A percentile compares a stretch with the other conserved stretches of the same genome.
phyloP scores from a whole-genome alignment of 2,113 vertebrate genomes.

The Chlorodrepanis virens region DNA sequence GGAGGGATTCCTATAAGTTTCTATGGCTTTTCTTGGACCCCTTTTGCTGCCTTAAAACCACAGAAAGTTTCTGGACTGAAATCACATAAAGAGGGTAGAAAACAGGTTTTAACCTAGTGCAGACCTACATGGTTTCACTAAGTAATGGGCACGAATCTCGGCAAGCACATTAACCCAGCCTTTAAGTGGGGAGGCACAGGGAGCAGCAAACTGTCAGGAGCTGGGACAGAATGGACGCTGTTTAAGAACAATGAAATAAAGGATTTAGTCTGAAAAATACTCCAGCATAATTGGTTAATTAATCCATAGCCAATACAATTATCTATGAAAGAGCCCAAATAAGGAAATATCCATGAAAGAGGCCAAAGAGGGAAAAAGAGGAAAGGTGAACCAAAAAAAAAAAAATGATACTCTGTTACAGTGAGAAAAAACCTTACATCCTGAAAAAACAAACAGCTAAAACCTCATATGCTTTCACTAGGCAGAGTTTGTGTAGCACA shows the following conservation, averaged over 20 bases:
- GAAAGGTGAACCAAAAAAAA: neutral
- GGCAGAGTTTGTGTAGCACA: neutral
- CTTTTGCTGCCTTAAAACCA: neutral
- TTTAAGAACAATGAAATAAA: neutral
- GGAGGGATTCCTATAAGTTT: neutral
- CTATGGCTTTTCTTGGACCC: neutral
- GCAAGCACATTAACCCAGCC: neutral
- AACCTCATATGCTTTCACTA: neutral
- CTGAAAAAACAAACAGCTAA: neutral
- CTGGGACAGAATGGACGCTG: neutral
- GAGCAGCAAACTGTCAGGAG: neutral
- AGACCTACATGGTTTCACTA: neutral
- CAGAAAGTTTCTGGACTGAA: neutral
- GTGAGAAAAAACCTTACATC: fast-evolving
- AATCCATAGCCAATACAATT: constrained; percentile 25
- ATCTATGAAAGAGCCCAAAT: neutral
- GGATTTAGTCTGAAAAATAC: constrained; percentile 2
- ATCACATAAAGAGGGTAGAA: neutral
- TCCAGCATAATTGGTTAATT: constrained; percentile 27
- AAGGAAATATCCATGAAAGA: neutral
- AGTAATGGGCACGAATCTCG: fast-evolving
- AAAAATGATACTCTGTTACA: neutral
- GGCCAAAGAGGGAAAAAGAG: neutral
- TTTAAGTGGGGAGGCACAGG: neutral
- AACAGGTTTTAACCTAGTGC: neutral